Base-by-base conservation (phyloP, 2,113 vertebrate genomes). In the Pandion haliaetus region DNA sequence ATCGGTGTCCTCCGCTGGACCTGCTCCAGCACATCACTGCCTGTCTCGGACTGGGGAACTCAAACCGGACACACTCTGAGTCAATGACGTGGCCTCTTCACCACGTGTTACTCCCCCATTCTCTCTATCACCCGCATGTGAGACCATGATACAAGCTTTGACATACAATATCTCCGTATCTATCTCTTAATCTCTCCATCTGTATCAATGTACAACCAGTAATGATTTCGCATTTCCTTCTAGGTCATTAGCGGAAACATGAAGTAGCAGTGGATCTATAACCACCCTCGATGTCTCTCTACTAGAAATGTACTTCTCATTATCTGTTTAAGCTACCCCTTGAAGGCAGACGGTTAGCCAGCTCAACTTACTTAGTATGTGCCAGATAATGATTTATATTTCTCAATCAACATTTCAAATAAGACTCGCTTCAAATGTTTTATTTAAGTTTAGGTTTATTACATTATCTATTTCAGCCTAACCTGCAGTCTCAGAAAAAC, bases 341-440 rank as follows among this genome's bases (percentile, higher is more conserved):
- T 21, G 18, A 70, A 71, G 90, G 11, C 90, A 84, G 49, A 12
- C 7, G 34, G 14, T 12, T 57, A 20, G 20, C 34, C 66, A 84
- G 50, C 50, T 87, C 59, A 20, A 25, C 6, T 42, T 61, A 59
- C n/a, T 82, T 34, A 42, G 36, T 17, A 40, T 8, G 34, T 61
- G 85, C 54, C 71, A 95, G 85, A 32, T 69, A 71, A 87, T 40
- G 52, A 91, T 61, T 93, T 74, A 2, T 18, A 76, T 32, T 34
- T 82, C 87, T 69, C 72, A 72, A 91, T 80, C 92, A 91, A 49
- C 84, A 40, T 72, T 93, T 91, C 61, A 47, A 74, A 47, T 40
- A 71, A n/a, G 24, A 52, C 20, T n/a, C 47, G 5, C 8, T 94
- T 79, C n/a, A 52, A 72, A 89, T 85, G 49, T 42, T 92, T 86